Evolutionary conservation across 1,140 invertebrate genomes (phyloP).

Genomic region (Proctacanthus coquilletti): DNA sequence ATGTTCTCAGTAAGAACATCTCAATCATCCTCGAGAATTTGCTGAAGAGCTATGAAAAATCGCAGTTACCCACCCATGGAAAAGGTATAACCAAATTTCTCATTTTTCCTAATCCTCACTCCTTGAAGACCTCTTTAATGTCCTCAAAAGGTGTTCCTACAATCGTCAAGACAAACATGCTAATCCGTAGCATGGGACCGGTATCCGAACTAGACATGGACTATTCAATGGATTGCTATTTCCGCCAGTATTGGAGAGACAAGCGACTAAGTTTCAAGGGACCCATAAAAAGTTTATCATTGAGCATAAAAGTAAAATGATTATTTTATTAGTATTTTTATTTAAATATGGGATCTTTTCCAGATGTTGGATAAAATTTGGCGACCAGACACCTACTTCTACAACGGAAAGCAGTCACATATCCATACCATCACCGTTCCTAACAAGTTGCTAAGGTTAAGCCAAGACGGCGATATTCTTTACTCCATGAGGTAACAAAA

Average conservation of each 20-base stretch:
- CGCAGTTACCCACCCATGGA: constrained; percentile 68
- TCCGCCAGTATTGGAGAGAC: constrained; percentile 80
- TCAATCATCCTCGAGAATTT: constrained; percentile 70
- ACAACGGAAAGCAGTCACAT: constrained; percentile 81
- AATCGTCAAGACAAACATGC: constrained; percentile 78
- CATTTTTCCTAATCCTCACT: not conserved
- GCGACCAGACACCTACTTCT: constrained; percentile 92
- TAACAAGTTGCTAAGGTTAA: constrained; percentile 81
- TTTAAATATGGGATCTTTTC: not conserved
- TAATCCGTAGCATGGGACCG: constrained; percentile 88
- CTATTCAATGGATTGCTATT: constrained; percentile 95
- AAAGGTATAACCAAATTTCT: no score
- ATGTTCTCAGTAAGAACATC: constrained; percentile 62
- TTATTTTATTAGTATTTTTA: not conserved
- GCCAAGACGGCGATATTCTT: constrained; percentile 77
- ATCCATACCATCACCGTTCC: constrained; percentile 91
- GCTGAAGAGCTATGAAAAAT: constrained; percentile 79
- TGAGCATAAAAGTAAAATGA: constrained; percentile 52
- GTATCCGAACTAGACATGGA: constrained; percentile 93
- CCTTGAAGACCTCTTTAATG: constrained; percentile 16
- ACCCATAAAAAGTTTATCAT: constrained; percentile 62
- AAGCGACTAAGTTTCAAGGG: constrained; percentile 65
- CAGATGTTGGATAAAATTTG: constrained; percentile 81
- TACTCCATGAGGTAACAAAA: constrained; percentile 77
- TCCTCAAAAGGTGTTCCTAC: constrained; percentile 76